phyloP scores from a whole-genome alignment of 2,888 invertebrate genomes.

The Hemistola chrysoprasaria region DNA sequence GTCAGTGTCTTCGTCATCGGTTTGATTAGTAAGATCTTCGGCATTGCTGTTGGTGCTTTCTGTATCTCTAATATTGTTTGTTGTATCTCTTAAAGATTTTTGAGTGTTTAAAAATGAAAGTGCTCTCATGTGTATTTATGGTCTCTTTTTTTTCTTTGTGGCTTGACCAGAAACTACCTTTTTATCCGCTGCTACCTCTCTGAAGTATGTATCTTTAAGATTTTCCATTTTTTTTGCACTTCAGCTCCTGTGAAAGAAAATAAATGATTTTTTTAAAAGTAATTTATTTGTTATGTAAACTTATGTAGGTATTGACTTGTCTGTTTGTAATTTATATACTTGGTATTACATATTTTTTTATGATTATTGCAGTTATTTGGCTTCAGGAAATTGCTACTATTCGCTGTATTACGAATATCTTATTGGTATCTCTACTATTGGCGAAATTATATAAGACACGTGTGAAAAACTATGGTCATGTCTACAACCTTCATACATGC shows the following conservation, averaged over 20 bases:
- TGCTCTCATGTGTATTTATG: no score
- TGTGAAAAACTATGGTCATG: slow-evolving; percentile 9
- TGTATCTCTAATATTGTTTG: no score
- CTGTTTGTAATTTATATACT: no score
- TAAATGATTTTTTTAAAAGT: not conserved
- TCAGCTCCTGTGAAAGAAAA: slow-evolving; percentile 16
- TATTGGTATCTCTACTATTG: slow-evolving; percentile 20
- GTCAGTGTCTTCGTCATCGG: no score
- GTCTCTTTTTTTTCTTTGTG: slow-evolving; percentile 22
- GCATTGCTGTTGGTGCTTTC: no score
- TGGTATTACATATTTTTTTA: not conserved
- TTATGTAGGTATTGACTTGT: no score
- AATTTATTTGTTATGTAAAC: no score
- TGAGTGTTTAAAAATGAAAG: no score
- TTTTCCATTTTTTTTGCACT: slow-evolving; percentile 23
- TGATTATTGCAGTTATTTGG: slow-evolving; percentile 26
- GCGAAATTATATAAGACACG: slow-evolving; percentile 23
- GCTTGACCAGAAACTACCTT: slow-evolving; percentile 9
- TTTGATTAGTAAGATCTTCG: no score
- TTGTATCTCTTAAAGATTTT: no score
- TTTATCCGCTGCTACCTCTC: slow-evolving; percentile 16
- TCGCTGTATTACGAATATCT: slow-evolving; percentile 20
- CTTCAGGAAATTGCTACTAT: slow-evolving; percentile 22
- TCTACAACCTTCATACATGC: not conserved
- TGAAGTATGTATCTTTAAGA: slow-evolving; percentile 21